Conservation (phyloP, 1,140 invertebrate genomes). For the Megalonaias nervosa region DNA sequence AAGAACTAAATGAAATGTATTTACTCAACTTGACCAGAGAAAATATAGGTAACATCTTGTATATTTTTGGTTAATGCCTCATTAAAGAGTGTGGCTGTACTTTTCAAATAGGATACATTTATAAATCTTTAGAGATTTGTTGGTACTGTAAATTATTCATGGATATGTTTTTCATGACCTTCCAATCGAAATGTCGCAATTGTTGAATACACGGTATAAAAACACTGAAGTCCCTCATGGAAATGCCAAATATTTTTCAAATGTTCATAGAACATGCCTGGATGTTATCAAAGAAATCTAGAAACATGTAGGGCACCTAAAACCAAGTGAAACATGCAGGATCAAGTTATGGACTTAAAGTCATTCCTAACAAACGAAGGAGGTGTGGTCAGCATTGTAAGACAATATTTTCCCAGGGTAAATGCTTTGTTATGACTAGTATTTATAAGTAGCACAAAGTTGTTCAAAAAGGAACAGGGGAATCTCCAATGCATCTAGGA, state of each 20-base stretch:
- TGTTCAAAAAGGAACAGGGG: slow-evolving; percentile 16
- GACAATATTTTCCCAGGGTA: slow-evolving; percentile 20
- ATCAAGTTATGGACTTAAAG: slow-evolving; percentile 10
- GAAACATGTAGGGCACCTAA: background rate
- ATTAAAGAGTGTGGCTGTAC: too few species aligned
- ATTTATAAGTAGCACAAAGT: slow-evolving; percentile 16
- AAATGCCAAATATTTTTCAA: too few species aligned
- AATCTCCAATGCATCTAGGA: slow-evolving; percentile 17
- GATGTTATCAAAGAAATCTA: background rate
- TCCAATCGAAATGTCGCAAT: background rate
- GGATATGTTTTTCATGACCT: too few species aligned
- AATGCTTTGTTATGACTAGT: slow-evolving; percentile 28
- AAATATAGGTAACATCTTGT: too few species aligned
- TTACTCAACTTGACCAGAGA: too few species aligned
- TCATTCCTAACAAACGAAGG: background rate
- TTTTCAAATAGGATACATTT: too few species aligned
- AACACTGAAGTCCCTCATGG: too few species aligned
- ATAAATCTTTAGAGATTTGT: too few species aligned
- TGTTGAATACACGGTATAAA: slow-evolving; percentile 4
- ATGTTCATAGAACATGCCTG: background rate
- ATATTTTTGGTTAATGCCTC: too few species aligned
- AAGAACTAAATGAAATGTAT: too few species aligned
- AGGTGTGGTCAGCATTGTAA: slow-evolving; percentile 6
- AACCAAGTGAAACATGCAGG: too few species aligned
- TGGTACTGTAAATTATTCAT: too few species aligned